phyloP scores from a whole-genome alignment of 2,113 vertebrate genomes.

The Lepus americanus region DNA sequence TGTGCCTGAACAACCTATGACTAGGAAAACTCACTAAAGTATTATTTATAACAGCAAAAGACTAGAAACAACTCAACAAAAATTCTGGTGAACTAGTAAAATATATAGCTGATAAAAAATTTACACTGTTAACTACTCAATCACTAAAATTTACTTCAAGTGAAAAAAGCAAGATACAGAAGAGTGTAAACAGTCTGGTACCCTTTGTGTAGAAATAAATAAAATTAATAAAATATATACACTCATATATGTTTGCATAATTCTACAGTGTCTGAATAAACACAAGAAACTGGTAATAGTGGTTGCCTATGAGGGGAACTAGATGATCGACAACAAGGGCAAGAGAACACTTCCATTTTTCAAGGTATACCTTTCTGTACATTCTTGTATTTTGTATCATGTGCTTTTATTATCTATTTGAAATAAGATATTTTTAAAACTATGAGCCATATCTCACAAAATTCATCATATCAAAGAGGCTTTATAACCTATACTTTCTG shows the following conservation, averaged over 20 bases:
- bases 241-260: background rate
- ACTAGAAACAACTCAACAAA: background rate
- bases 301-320: background rate
- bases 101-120: background rate
- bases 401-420: constrained; percentile 6
- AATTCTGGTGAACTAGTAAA: constrained; percentile 9
- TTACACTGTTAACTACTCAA: background rate
- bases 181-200: background rate
- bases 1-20: background rate
- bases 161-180: constrained; percentile 21
- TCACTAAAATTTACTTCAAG: constrained; percentile 14
- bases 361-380: background rate
- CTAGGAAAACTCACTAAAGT: constrained; percentile 6
- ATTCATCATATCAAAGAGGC: background rate
- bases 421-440: constrained; percentile 49
- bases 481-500: background rate
- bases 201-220: background rate
- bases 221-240: background rate
- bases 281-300: background rate
- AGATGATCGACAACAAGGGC: background rate
- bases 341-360: background rate
- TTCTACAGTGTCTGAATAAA: background rate
- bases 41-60: constrained; percentile 30
- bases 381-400: background rate
- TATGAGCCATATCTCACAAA: background rate